Base-by-base conservation (phyloP, 2,888 invertebrate genomes). In the Dorcus parallelipipedus region DNA sequence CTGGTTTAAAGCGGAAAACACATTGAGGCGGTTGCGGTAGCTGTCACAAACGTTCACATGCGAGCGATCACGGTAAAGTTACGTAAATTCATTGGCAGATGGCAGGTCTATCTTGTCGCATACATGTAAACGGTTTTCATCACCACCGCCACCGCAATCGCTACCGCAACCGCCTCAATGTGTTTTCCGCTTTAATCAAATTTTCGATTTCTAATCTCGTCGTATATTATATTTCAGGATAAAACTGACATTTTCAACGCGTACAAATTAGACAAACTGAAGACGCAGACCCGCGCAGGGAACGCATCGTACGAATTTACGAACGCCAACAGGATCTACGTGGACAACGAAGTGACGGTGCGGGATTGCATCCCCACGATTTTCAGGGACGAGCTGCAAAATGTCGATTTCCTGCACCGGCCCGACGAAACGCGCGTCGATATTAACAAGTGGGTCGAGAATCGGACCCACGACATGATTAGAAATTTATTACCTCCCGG, bases 391-490 rank as follows among this genome's bases (percentile, higher is more conserved):
- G 90, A 91, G 67, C 71, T 91, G 10, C 82, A 86, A 65, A 74
- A 79, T 42, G 73, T 84, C 67, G 84, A 73, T 91, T 94, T 79
- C 80, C 73, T 45, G 8, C 76, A 80, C 0, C 79, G 86, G 60
- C 84, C 90, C 0, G 83, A 81, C 23, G 79, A 74, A 2, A 81
- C 87, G 0, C 83, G 89, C 8, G 69, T 78, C 3, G 73, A 79
- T 49, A 93, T 94, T 64, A 94, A 94, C 74, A 72, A 81, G 2
- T 94, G 93, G 91, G 90, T 93, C 5, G 85, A 87, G 59, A 82
- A 84, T 40, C 75, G 84, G 20, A 95, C 94, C 0, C 88, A 86
- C 66, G 84, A 87, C 62, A 86, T 93, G 75, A 93, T 95, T 63
- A 83, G 84, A 52, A 85, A 93, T 63, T 78, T 94, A 56, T 73